Evolutionary conservation across 2,113 vertebrate genomes (phyloP).

Genomic region (Ciconia boyciana): DNA sequence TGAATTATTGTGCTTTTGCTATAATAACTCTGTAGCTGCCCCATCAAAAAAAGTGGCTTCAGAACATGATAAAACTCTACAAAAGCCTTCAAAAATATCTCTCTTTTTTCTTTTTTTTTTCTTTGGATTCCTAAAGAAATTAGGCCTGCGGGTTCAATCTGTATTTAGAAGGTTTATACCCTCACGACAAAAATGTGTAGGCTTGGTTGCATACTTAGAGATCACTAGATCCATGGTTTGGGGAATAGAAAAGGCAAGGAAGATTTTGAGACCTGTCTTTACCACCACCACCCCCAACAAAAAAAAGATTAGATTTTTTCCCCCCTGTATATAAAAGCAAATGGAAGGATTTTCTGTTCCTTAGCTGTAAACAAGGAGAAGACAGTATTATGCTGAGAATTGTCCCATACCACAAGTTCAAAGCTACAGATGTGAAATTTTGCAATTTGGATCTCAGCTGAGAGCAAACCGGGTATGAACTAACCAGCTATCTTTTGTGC

Average conservation of each 20-base stretch:
- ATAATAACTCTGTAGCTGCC: neutral
- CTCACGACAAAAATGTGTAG: neutral
- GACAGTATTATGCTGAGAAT: neutral
- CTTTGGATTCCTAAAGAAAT: neutral
- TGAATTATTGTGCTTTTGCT: neutral
- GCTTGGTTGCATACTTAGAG: neutral
- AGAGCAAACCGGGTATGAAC: neutral
- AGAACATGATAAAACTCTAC: neutral
- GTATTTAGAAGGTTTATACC: neutral
- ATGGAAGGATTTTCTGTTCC: neutral
- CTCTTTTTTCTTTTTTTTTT: neutral
- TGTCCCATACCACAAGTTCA: neutral
- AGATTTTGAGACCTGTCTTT: neutral
- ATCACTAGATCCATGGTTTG: neutral
- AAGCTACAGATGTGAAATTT: neutral
- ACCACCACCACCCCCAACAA: too few species aligned
- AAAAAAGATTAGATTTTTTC: neutral
- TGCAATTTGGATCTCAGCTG: neutral
- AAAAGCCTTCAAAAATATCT: neutral
- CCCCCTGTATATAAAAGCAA: neutral
- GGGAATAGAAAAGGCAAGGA: neutral
- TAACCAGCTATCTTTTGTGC: neutral
- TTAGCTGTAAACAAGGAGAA: neutral
- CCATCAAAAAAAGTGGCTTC: neutral
- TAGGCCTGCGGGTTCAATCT: neutral